These are phyloP conservation scores for Eulemur coronatus DNA, from an alignment of 2,797 vertebrate genomes.

Conservation along the genomic window DNA sequence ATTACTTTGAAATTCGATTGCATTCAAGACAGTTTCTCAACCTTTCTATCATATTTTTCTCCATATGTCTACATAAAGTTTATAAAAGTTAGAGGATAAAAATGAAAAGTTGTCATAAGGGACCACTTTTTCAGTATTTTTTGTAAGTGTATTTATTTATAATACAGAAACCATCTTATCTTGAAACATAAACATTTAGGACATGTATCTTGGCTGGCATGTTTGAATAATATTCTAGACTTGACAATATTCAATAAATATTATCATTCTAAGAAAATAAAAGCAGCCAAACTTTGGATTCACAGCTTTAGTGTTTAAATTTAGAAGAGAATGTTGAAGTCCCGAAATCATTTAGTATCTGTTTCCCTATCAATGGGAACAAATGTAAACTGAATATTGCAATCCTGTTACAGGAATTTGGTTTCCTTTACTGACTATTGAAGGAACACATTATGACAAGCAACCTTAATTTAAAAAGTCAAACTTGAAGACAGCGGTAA, in stretches of 20 bases:
- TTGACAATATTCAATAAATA: constrained; percentile 7
- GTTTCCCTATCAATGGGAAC: background rate
- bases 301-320: background rate
- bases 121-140: background rate
- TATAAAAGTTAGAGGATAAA: background rate
- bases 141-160: background rate
- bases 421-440: background rate
- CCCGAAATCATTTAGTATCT: background rate
- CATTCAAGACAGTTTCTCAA: background rate
- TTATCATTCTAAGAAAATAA: background rate
- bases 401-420: background rate
- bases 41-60: background rate
- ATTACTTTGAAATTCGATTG: background rate
- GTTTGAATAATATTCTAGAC: background rate
- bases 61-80: background rate
- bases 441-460: background rate
- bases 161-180: background rate
- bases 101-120: background rate
- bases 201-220: background rate
- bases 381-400: background rate
- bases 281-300: background rate
- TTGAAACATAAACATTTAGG: background rate
- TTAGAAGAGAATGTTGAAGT: background rate
- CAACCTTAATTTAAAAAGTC: constrained; percentile 45
- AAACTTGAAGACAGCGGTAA: constrained; percentile 30